Conservation (phyloP, 2,888 invertebrate species). For the Stenotaenia linearis region DNA sequence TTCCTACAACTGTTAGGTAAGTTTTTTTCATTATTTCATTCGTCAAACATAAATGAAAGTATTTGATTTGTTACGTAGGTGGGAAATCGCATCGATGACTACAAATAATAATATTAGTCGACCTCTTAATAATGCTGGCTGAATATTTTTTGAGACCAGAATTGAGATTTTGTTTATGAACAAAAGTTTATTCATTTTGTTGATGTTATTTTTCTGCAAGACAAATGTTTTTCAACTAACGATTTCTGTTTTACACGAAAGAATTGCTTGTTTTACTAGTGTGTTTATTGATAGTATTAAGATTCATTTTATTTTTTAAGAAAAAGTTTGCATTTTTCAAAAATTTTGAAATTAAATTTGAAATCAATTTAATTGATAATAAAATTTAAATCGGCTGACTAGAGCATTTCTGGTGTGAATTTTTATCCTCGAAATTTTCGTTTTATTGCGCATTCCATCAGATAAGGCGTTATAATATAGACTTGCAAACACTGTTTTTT, state of each 20-base stretch:
- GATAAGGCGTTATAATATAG: too few relatives aligned
- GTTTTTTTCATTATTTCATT: not conserved
- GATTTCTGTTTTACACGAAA: too few relatives aligned
- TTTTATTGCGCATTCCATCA: too few relatives aligned
- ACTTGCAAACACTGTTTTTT: too few relatives aligned
- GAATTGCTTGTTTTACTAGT: not conserved
- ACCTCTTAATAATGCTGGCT: slow-evolving; percentile 32
- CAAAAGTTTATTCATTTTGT: too few relatives aligned
- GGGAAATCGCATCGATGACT: slow-evolving; percentile 64
- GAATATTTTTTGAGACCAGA: not conserved
- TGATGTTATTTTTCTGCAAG: too few relatives aligned
- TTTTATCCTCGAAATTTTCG: not conserved
- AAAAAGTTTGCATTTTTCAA: not conserved
- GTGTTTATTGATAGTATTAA: not conserved
- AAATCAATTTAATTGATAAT: too few relatives aligned
- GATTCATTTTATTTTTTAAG: not conserved
- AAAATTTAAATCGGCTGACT: too few relatives aligned
- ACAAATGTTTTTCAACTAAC: too few relatives aligned
- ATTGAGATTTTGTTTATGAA: not conserved
- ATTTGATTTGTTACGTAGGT: slow-evolving; percentile 51
- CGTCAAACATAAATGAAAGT: not conserved
- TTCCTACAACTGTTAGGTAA: slow-evolving; percentile 59
- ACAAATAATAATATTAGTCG: slow-evolving; percentile 60
- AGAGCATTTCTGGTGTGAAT: too few relatives aligned
- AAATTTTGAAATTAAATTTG: not conserved